Base-by-base conservation (phyloP, 2,888 invertebrate species). In the Terebella lapidaria region DNA sequence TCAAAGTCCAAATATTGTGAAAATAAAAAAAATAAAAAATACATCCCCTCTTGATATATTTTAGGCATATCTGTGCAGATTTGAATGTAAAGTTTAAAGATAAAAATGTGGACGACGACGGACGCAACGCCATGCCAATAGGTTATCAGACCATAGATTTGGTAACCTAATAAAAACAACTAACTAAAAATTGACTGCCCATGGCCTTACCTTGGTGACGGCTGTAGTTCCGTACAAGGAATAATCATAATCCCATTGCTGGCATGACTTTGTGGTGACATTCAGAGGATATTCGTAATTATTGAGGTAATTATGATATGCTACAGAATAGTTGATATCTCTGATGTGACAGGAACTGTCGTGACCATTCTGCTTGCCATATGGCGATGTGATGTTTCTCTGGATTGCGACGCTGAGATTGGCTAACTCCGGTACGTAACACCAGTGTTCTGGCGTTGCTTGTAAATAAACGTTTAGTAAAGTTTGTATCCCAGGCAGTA, bases 381-480 rank as follows among this genome's bases (percentile, higher is more conserved):
- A 26, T 25, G 47, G 47, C 27, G 47, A n/a, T 5, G 27, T 24
- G n/a, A 26, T n/a, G 1, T 26, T 24, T 4, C 56, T 24, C 25
- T 56, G 56, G 22, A 22, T 47, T 22, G 45, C 46, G 22, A 24
- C 10, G 25, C 46, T 56, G 45, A 25, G 47, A 28, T 56, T 56
- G 46, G 45, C 47, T 26, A 56, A n/a, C 27, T 56, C 25, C 27
- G 56, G 57, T 5, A 52, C 52, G 57, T 27, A n/a, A 29, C 57
- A 57, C 57, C 57, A 57, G 35, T 57, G 57, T 18, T 24, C 29
- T 22, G 57, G 57, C n/a, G 35, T 30, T 18, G 57, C 57, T 25
- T 25, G 22, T 3, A 52, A 15, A 18, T 29, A 57, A 18, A 57
- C 57, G 51, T 30, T 49, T 24, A 25, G 29, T 24, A 57, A 35